Conservation (phyloP, 2,888 invertebrate genomes). For the Endotricha flammealis region DNA sequence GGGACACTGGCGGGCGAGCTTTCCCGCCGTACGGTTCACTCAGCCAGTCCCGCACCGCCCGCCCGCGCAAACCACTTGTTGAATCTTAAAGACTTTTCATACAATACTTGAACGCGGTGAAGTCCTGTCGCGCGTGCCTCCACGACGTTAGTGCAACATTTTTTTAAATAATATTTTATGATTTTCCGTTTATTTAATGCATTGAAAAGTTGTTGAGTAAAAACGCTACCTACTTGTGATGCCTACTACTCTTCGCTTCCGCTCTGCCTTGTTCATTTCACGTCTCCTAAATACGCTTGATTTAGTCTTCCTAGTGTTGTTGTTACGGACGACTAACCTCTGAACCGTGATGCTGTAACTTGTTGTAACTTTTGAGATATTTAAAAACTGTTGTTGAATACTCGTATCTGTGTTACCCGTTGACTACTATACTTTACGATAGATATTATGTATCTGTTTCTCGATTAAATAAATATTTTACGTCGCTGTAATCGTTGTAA, state of each 20-base stretch:
- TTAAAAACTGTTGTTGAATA: conserved; percentile 68
- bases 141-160: conserved; percentile 27
- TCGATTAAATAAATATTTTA: conserved; percentile 41
- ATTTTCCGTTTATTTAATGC: conserved; percentile 20
- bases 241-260: conserved; percentile 58
- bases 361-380: conserved; percentile 72
- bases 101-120: conserved; percentile 41
- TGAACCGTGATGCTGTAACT: conserved; percentile 46
- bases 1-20: conserved; percentile 69
- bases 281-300: conserved; percentile 42
- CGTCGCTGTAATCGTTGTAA: conserved; percentile 50
- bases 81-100: conserved; percentile 55
- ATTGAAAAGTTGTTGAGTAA: conserved; percentile 22
- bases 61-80: conserved; percentile 68
- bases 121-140: conserved; percentile 47
- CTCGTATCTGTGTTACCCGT: conserved; percentile 75
- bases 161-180: conserved; percentile 21
- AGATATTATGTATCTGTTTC: conserved; percentile 53
- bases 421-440: conserved; percentile 62
- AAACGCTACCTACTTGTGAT: conserved; percentile 51
- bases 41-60: conserved; percentile 51
- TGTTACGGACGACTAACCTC: conserved; percentile 52
- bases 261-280: conserved; percentile 45
- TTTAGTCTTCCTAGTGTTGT: conserved; percentile 63
- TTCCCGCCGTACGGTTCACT: conserved; percentile 64